phyloP scores from a whole-genome alignment of 1,140 invertebrate species.

The Ctenoplectra terminalis region DNA sequence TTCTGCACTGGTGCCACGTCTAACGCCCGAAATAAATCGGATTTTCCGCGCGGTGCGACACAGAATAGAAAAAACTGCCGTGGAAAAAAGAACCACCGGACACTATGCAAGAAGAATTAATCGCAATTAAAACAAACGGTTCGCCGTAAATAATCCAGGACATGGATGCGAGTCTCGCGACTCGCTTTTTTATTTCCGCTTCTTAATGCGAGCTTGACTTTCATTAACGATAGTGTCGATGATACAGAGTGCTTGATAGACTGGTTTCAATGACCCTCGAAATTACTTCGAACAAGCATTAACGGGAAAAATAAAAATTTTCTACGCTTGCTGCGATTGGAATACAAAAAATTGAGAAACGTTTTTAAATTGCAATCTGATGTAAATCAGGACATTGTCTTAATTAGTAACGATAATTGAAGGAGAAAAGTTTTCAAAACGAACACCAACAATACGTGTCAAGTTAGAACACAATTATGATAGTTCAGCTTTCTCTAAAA shows the following conservation, averaged over 20 bases:
- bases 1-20: constrained; percentile 38
- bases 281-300: neutral
- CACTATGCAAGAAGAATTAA: constrained; percentile 29
- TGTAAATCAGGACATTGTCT: neutral
- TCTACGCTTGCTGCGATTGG: neutral
- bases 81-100: neutral
- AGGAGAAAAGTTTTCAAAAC: neutral
- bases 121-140: constrained; percentile 45
- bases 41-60: constrained; percentile 32
- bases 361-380: too few relatives aligned
- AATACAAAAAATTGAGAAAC: neutral
- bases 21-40: constrained; percentile 51
- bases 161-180: neutral
- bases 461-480: neutral
- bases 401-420: neutral
- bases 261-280: neutral
- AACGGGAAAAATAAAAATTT: neutral
- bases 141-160: constrained; percentile 30
- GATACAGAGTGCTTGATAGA: neutral
- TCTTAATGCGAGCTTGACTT: neutral
- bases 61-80: constrained; percentile 18
- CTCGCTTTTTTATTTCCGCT: neutral
- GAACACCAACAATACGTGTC: neutral
- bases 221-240: neutral
- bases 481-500: neutral